Conservation (phyloP, 35 echinoderm and acorn worm genomes). For the Ptychodera flava region DNA sequence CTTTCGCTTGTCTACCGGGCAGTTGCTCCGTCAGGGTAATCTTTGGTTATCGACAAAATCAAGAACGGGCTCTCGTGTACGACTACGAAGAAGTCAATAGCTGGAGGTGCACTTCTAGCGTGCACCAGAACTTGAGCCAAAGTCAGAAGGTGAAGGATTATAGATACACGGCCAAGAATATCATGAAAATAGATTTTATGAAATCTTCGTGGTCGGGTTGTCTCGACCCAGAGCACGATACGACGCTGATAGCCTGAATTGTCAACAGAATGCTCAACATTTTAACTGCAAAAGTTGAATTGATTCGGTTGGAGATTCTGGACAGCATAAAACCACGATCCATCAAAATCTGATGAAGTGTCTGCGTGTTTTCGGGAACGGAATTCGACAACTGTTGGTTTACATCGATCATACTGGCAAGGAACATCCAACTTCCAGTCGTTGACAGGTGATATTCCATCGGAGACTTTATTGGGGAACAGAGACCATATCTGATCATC, state of each 20-base stretch:
- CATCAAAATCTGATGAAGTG: no score
- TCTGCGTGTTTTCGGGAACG: no score
- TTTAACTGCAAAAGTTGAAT: no score
- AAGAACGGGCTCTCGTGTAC: not conserved
- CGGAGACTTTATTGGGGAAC: no score
- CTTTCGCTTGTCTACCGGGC: not conserved
- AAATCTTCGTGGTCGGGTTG: not conserved
- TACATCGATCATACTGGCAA: no score
- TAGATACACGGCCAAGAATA: not conserved
- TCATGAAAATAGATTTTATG: not conserved
- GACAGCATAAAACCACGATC: no score
- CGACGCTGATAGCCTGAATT: not conserved
- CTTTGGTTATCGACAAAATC: not conserved
- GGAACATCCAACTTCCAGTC: no score
- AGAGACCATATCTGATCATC: no score
- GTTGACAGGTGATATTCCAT: no score
- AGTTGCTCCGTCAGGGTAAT: not conserved
- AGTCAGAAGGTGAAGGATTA: not conserved
- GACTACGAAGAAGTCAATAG: not conserved
- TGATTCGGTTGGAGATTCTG: no score
- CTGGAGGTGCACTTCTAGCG: not conserved
- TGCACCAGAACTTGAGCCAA: not conserved
- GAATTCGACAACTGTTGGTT: no score
- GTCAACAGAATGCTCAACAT: no score
- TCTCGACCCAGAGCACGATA: not conserved